Percentiles rank a stretch among this genome's conserved stretches.
Conservation (phyloP, 2,113 vertebrate genomes). For the Variabilichromis moorii region DNA sequence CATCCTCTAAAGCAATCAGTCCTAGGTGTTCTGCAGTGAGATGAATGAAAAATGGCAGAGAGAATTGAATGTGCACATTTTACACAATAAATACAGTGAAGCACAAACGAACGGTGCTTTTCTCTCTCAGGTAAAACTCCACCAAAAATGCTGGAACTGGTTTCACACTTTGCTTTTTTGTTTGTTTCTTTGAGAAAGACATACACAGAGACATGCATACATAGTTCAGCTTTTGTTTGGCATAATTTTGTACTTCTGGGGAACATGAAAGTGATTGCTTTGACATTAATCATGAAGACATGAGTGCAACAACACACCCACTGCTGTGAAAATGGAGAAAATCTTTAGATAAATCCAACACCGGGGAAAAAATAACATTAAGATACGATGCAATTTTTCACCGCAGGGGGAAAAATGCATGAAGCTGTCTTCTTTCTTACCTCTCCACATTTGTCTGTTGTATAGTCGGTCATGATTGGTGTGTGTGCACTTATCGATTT, state of each 20-base stretch:
- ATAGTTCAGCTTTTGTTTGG: background rate
- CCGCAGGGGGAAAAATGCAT: rapidly evolving
- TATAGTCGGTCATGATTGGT: background rate
- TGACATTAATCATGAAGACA: background rate
- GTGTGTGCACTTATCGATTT: background rate
- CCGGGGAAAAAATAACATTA: background rate
- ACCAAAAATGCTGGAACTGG: background rate
- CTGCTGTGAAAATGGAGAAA: background rate
- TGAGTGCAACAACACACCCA: background rate
- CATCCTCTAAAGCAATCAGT: no score
- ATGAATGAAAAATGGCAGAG: background rate
- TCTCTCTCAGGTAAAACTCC: background rate
- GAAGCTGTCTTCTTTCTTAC: background rate
- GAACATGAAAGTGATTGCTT: background rate
- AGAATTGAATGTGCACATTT: background rate
- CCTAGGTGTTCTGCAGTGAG: background rate
- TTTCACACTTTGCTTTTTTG: background rate
- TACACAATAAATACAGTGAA: background rate
- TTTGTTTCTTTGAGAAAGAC: background rate
- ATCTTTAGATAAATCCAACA: background rate
- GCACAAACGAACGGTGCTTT: background rate
- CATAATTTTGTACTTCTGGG: background rate
- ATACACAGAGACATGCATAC: background rate
- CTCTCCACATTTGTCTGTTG: background rate
- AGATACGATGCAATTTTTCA: background rate